Evolutionary conservation across 2,113 vertebrate genomes (phyloP).

Genomic region (Antechinus stuartii): DNA sequence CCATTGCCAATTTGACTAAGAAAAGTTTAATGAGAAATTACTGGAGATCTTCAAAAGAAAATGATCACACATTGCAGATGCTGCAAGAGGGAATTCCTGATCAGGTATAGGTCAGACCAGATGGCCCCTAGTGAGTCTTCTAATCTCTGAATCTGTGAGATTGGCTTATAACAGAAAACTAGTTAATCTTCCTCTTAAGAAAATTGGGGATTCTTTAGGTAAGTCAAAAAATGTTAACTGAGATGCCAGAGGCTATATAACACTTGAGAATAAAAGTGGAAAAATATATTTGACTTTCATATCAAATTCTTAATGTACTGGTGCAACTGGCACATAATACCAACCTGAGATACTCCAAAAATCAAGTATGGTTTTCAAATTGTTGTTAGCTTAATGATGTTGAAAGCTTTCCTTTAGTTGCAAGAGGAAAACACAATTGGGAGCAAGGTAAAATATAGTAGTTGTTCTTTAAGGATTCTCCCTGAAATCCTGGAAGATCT

Average conservation of each 20-base stretch:
- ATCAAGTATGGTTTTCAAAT: constrained; percentile 1
- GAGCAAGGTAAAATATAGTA: neutral
- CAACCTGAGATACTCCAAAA: neutral
- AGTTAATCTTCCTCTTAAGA: neutral
- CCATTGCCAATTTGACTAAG: constrained; percentile 44
- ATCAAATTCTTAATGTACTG: neutral
- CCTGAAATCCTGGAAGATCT: neutral
- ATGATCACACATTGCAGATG: neutral
- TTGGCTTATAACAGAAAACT: constrained; percentile 1
- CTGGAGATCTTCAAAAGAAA: neutral
- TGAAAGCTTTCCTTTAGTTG: constrained; percentile 13
- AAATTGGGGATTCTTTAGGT: neutral
- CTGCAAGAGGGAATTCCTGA: neutral
- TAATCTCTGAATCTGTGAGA: neutral
- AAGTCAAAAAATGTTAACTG: neutral
- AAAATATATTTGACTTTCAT: neutral
- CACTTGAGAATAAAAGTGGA: constrained; percentile 14
- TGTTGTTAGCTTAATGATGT: constrained; percentile 9
- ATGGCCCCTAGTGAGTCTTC: neutral
- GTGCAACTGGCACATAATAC: neutral
- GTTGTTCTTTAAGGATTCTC: neutral
- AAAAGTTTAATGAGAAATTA: constrained; percentile 46
- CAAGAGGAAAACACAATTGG: constrained; percentile 28
- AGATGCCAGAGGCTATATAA: neutral
- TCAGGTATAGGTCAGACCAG: neutral